Evolutionary conservation across 2,113 vertebrate genomes (phyloP).

Genomic region (Picathartes gymnocephalus): DNA sequence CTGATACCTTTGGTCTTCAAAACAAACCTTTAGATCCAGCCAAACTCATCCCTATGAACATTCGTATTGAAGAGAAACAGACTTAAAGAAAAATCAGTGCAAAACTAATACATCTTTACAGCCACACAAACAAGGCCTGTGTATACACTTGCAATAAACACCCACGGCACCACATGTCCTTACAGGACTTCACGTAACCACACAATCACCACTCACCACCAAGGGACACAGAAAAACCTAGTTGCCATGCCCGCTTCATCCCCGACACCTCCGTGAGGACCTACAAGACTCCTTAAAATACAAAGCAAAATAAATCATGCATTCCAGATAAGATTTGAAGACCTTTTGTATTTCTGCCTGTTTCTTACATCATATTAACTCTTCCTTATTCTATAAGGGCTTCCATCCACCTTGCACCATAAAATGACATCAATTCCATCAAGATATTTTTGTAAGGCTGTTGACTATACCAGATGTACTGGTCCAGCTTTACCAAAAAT

Average conservation of each 20-base stretch:
- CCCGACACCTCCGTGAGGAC: fast-evolving
- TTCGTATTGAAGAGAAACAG: background rate
- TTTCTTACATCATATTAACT: background rate
- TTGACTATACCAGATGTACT: background rate
- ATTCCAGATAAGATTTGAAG: background rate
- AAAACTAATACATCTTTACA: background rate
- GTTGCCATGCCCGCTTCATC: background rate
- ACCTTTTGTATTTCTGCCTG: background rate
- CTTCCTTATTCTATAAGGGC: background rate
- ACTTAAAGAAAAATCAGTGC: background rate
- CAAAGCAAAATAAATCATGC: background rate
- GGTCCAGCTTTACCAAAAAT: background rate
- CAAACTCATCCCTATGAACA: background rate
- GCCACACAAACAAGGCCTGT: background rate
- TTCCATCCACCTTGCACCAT: background rate
- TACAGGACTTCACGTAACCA: background rate
- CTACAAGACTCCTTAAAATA: background rate
- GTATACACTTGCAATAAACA: background rate
- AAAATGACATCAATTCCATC: background rate
- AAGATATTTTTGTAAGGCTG: background rate
- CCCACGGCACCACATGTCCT: background rate
- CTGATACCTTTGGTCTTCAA: background rate
- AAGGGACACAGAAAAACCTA: background rate
- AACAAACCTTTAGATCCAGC: background rate
- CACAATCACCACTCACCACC: background rate